phyloP scores from a whole-genome alignment of 37 sponge, comb jelly and placozoan species.

The Halisarca cf. caerulea region DNA sequence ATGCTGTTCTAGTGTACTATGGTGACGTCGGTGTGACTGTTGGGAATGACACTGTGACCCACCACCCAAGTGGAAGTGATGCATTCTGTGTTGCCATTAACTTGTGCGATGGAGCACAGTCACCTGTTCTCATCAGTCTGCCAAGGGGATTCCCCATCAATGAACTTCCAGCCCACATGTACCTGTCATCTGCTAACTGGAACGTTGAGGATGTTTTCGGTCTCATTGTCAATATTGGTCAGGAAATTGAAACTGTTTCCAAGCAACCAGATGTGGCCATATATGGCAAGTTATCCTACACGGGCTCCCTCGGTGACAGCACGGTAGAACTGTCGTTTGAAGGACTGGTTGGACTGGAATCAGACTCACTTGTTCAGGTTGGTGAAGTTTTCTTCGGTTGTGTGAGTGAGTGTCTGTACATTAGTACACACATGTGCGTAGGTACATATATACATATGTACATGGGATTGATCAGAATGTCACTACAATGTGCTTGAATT shows the following conservation, averaged over 20 bases:
- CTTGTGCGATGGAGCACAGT: neutral
- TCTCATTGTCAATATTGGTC: neutral
- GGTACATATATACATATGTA: no score
- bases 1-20: conserved; percentile 8
- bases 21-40: conserved; percentile 3
- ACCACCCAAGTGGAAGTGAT: neutral
- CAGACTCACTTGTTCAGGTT: neutral
- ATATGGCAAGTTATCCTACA: neutral
- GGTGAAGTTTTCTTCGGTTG: no score
- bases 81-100: conserved; percentile 8
- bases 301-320: neutral
- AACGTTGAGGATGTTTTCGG: neutral
- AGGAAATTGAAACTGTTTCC: neutral
- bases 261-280: neutral
- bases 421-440: no score
- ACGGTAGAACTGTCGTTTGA: neutral
- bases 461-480: no score
- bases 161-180: neutral
- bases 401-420: neutral
- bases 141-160: neutral
- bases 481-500: neutral
- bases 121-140: conserved; percentile 2
- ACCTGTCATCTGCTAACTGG: neutral
- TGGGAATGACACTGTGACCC: neutral
- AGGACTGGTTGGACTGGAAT: neutral